These are phyloP conservation scores for Ophioninae sp. DNA, from an alignment of 2,888 invertebrate species.

Conservation along the genomic window DNA sequence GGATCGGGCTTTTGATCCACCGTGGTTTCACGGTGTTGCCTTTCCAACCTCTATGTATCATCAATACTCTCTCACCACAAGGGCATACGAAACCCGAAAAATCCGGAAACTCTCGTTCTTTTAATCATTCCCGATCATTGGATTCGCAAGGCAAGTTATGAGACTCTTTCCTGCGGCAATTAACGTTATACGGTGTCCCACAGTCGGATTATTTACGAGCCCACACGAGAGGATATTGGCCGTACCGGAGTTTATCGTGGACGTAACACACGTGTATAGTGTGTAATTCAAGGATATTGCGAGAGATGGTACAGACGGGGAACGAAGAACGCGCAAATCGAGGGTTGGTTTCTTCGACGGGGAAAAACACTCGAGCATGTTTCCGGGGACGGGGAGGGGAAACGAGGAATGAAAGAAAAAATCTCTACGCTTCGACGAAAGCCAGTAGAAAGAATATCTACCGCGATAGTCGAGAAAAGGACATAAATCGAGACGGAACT, in stretches of 20 bases:
- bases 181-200: slow-evolving; percentile 53
- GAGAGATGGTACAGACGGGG: slow-evolving; percentile 18
- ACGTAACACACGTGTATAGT: not conserved
- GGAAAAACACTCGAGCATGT: slow-evolving; percentile 50
- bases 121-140: slow-evolving; percentile 60
- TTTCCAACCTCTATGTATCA: not conserved
- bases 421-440: slow-evolving; percentile 55
- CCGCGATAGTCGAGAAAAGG: slow-evolving; percentile 51
- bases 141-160: slow-evolving; percentile 54
- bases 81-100: not conserved
- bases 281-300: slow-evolving; percentile 42
- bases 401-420: slow-evolving; percentile 31
- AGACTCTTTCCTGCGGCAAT: slow-evolving; percentile 61
- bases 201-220: slow-evolving; percentile 56
- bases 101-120: slow-evolving; percentile 52
- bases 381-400: slow-evolving; percentile 35
- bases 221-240: slow-evolving; percentile 15
- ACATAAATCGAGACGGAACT: slow-evolving; percentile 50
- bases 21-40: not conserved
- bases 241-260: slow-evolving; percentile 6
- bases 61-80: too few species aligned
- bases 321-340: slow-evolving; percentile 40
- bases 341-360: slow-evolving; percentile 39
- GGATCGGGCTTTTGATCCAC: too few species aligned
- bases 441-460: slow-evolving; percentile 56